A percentile compares a stretch with the other conserved stretches of the same genome.
Evolutionary conservation across 2,113 vertebrate species (phyloP).

Genomic region (Vanacampus margaritifer): DNA sequence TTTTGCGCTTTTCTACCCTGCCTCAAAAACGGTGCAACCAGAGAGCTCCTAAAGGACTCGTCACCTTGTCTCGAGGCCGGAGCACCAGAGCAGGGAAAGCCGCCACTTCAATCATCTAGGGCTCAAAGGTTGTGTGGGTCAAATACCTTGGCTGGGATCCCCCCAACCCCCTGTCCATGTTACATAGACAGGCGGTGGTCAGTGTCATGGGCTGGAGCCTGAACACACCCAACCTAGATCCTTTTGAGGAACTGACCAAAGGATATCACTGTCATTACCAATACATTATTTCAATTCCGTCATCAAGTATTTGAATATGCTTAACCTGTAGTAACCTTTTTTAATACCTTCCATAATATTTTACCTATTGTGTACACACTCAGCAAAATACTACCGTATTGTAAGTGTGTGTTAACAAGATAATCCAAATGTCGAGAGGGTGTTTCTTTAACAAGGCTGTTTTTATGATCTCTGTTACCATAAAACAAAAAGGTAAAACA

Average conservation of each 20-base stretch:
- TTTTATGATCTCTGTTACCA: conserved; percentile 77
- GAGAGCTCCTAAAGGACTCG: conserved; percentile 72
- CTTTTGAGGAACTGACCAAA: conserved; percentile 32
- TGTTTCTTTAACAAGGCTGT: conserved; percentile 72
- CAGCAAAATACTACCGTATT: conserved; percentile 42
- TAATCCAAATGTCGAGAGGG: conserved; percentile 67
- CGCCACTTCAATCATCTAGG: conserved; percentile 72
- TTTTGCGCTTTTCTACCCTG: conserved; percentile 15
- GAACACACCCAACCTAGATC: conserved; percentile 42
- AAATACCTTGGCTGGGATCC: conserved; percentile 70
- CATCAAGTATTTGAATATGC: conserved; percentile 29
- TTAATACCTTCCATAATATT: conserved; percentile 8
- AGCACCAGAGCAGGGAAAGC: conserved; percentile 68
- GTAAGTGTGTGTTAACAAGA: conserved; percentile 72
- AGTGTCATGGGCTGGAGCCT: conserved; percentile 62
- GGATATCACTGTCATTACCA: conserved; percentile 49
- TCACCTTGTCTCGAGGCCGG: conserved; percentile 71
- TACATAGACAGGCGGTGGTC: conserved; percentile 70
- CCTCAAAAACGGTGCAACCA: conserved; percentile 65
- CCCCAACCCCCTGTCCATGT: conserved; percentile 58
- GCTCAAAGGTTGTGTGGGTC: conserved; percentile 69
- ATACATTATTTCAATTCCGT: conserved; percentile 30
- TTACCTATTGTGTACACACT: conserved; percentile 27
- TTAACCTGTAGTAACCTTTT: background rate
- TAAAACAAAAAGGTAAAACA: conserved; percentile 79